Base-by-base conservation (phyloP, 2,888 invertebrate genomes). In the Leptarthrus brevirostris region DNA sequence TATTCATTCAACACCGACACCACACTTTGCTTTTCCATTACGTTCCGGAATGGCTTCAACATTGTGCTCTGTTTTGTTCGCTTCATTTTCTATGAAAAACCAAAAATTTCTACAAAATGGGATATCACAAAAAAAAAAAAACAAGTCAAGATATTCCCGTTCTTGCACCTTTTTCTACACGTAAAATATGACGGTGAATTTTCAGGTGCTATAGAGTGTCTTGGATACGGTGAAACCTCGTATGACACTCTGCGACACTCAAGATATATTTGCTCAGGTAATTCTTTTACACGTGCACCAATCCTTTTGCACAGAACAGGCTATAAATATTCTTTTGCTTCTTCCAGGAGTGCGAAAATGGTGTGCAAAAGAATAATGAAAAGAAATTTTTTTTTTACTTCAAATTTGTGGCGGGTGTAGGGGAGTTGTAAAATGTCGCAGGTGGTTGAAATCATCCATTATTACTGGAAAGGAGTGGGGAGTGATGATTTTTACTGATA, bases 71-170 rank as follows among this genome's bases (percentile, higher is more conserved):
- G 36, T 20, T 64, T 64, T 44, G n/a, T 14, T 47, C 24, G 64
- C 44, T 64, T 64, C 44, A 44, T 44, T 47, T 64, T 64, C 26
- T 26, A 24, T 24, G 47, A 64, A 64, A 64, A 64, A 40, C 64
- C 47, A 64, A 64, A 64, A 64, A 64, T 64, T 64, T 64, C 3
- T 22, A n/a, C 18, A 64, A 64, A 64, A 22, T 64, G 64, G 36
- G 34, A 36, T 20, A 20, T n/a, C n/a, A n/a, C n/a, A 36, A 36
- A 24, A 47, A 64, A 44, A 20, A 24, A 36, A 47, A 64, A 64
- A 47, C 44, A 14, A 44, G 24, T 16, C 12, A n/a, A 64, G 5
- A 24, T 44, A 24, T 44, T 44, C 36, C 24, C 64, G 18, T 44
- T 44, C 64, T 22, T 44, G 22, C 64, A 64, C 64, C 64, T 44